These are phyloP conservation scores for Limonius californicus DNA, from an alignment of 1,140 invertebrate species.

Conservation along the genomic window DNA sequence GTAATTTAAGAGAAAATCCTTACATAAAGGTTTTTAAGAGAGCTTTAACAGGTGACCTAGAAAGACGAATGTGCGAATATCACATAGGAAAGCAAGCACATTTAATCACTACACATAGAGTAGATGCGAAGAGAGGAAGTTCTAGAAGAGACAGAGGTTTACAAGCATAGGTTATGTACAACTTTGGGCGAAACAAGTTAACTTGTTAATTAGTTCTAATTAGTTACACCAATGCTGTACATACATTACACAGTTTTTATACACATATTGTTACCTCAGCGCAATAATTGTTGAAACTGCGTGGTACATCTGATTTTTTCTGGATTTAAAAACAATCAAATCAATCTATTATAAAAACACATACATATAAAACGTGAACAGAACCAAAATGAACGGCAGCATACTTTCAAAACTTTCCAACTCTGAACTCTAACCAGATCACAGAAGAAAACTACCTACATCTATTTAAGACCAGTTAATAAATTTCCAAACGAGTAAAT, in stretches of 20 bases:
- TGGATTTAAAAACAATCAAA: slow-evolving; percentile 47
- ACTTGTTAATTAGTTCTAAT: too few relatives aligned
- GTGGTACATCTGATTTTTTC: slow-evolving; percentile 87
- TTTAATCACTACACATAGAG: not conserved
- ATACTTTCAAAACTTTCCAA: not conserved
- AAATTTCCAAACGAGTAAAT: not conserved
- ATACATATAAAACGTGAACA: slow-evolving; percentile 54
- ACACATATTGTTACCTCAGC: slow-evolving; percentile 69
- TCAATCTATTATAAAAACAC: slow-evolving; percentile 48
- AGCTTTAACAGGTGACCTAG: not conserved
- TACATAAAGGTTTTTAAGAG: too few relatives aligned
- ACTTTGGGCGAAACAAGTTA: too few relatives aligned
- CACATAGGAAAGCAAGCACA: slow-evolving; percentile 2
- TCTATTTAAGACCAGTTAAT: not conserved
- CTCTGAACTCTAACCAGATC: slow-evolving; percentile 32
- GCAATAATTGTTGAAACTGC: slow-evolving; percentile 86
- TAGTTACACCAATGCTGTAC: too few relatives aligned
- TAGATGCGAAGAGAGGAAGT: too few relatives aligned
- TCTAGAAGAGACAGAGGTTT: too few relatives aligned
- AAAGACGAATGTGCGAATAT: slow-evolving; percentile 1
- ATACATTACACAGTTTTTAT: too few relatives aligned
- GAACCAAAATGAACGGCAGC: slow-evolving; percentile 19
- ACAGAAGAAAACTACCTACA: slow-evolving; percentile 22
- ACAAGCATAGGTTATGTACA: too few relatives aligned
- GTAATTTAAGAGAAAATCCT: too few relatives aligned